Evolutionary conservation across 2,888 invertebrate genomes (phyloP), one percentile per base, ranked within the genome.

Genomic region (Caenorhabditis virilis): DNA sequence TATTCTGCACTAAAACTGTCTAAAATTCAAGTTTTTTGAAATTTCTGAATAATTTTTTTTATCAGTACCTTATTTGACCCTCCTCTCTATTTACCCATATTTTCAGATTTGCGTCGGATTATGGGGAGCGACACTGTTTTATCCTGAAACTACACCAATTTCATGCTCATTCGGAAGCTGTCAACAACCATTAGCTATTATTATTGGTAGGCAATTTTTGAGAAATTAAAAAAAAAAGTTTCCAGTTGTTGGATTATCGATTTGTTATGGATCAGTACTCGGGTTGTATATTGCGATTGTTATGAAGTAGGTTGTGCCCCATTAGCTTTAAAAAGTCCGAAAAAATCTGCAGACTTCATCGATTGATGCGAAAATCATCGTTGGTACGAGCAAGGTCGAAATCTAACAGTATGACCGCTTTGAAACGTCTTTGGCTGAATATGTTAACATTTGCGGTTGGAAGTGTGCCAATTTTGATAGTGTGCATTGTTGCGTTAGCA

Each of bases 61-160:
- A n/a, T n/a, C n/a, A n/a, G n/a, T n/a, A n/a, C n/a, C n/a, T n/a
- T n/a, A n/a, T n/a, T n/a, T n/a, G n/a, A n/a, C n/a, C n/a, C n/a
- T n/a, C n/a, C n/a, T n/a, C n/a, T n/a, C n/a, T n/a, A n/a, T n/a
- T n/a, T n/a, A n/a, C n/a, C n/a, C n/a, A n/a, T 27, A 45, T 2
- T 65, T 69, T n/a, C 63, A 78, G 78, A 59, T 78, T 9, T 71
- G 69, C 27, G 58, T 80, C 22, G 80, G 78, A 11, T 61, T 80
- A 6, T 74, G 72, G 61, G 78, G 74, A 15, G 79, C 74, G 0
- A 80, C 80, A 11, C 61, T 80, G 7, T 80, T 80, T 68, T 76
- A 76, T 42, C 67, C 67, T 1, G 77, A 80, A 7, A 72, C 76
- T 3, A 70, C 80, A 18, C 78, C 78, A 6, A 69, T 80, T 18